Conservation (phyloP, 2,888 invertebrate genomes). For the Cephus pulcher region DNA sequence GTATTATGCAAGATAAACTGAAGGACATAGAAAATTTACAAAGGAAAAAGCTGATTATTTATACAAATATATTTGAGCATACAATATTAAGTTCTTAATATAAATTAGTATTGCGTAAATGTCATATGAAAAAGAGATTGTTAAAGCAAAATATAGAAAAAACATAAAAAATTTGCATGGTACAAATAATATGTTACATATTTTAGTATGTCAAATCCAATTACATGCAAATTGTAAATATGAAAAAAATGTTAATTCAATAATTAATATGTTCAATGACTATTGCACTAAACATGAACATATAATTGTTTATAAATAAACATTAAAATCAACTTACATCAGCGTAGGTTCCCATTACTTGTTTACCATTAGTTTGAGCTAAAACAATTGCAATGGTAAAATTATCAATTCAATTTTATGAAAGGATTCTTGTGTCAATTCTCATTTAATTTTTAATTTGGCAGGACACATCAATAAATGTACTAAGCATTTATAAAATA, state of each 20-base stretch:
- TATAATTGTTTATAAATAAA: neutral
- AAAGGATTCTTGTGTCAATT: neutral
- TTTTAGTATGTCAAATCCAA: neutral
- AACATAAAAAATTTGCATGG: neutral
- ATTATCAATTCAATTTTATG: neutral
- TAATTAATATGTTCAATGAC: neutral
- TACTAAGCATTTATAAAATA: neutral
- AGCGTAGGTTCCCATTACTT: conserved; percentile 45
- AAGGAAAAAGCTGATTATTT: neutral
- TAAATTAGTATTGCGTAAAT: neutral
- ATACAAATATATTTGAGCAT: neutral
- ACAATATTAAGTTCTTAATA: neutral
- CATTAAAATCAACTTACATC: conserved; percentile 47
- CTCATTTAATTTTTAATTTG: neutral
- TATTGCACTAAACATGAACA: neutral
- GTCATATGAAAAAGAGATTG: neutral
- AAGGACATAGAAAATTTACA: neutral
- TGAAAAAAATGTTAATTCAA: neutral
- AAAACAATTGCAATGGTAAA: conserved; percentile 25
- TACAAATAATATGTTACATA: neutral
- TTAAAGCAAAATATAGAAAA: neutral
- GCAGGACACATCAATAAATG: neutral
- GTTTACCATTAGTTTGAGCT: conserved; percentile 55
- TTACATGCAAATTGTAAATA: neutral
- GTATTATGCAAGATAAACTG: neutral